These are phyloP conservation scores for Sakesphorus luctuosus DNA, from an alignment of 2,113 vertebrate species.

Conservation along the genomic window DNA sequence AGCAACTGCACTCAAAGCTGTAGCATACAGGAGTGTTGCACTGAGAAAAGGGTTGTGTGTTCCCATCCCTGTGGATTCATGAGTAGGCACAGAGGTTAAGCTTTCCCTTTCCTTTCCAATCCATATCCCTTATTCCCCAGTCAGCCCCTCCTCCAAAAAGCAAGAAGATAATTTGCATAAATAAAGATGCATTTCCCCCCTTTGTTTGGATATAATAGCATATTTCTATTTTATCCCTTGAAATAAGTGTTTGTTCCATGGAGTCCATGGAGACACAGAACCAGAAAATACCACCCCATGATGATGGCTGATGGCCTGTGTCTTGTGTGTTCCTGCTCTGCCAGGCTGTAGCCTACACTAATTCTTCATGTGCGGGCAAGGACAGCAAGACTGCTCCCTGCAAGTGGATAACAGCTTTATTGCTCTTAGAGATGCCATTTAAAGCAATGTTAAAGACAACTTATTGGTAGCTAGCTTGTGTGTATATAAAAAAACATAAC, in stretches of 20 bases:
- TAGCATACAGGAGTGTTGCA: not conserved
- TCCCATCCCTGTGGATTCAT: not conserved
- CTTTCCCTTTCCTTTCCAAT: not conserved
- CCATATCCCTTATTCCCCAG: not conserved
- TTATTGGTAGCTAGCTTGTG: slow-evolving; percentile 1
- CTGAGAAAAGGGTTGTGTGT: not conserved
- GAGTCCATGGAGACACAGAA: not conserved
- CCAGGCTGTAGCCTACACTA: not conserved
- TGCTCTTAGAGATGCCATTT: not conserved
- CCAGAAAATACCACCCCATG: not conserved
- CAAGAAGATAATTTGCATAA: not conserved
- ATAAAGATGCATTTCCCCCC: not conserved
- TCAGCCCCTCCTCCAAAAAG: not conserved
- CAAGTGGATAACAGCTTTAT: not conserved
- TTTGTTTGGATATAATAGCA: not conserved
- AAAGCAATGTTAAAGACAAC: not conserved
- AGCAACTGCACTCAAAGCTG: not conserved
- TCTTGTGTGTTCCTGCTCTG: not conserved
- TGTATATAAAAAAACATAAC: not conserved
- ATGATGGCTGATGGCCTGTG: not conserved
- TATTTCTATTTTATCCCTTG: not conserved
- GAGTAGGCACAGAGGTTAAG: not conserved
- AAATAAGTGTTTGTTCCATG: not conserved
- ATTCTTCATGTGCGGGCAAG: not conserved
- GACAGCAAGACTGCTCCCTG: not conserved